Evolutionary conservation across 2,888 invertebrate genomes (phyloP).

Genomic region (Agonopterix alstromeriana): DNA sequence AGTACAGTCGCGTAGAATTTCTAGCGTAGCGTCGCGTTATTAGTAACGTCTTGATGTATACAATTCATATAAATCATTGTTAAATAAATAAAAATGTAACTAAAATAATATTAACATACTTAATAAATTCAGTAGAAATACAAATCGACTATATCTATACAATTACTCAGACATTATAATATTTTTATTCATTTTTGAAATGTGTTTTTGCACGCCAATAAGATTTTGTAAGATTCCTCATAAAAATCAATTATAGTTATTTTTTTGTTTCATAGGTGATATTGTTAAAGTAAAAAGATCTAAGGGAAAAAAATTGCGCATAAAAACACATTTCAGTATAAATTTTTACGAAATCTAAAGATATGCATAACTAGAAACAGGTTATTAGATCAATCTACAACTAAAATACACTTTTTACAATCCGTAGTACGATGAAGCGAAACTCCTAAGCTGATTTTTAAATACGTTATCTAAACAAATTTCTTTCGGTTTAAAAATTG

Average conservation of each 20-base stretch:
- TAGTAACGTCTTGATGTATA: no score
- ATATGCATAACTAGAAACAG: slow-evolving; percentile 74
- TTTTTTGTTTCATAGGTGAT: background rate
- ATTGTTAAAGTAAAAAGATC: background rate
- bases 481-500: slow-evolving; percentile 30
- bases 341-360: slow-evolving; percentile 66
- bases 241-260: background rate
- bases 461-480: slow-evolving; percentile 52
- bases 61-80: background rate
- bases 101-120: slow-evolving; percentile 43
- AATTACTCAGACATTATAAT: slow-evolving; percentile 38
- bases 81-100: slow-evolving; percentile 19
- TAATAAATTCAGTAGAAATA: slow-evolving; percentile 33
- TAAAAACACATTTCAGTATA: slow-evolving; percentile 30
- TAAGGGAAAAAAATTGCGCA: background rate
- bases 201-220: slow-evolving; percentile 29
- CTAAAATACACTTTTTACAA: slow-evolving; percentile 75
- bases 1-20: no score
- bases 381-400: slow-evolving; percentile 68
- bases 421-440: slow-evolving; percentile 64
- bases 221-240: background rate
- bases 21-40: no score
- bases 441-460: slow-evolving; percentile 57
- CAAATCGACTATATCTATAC: slow-evolving; percentile 42
- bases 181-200: slow-evolving; percentile 24